Evolutionary conservation across 35 echinoderm and acorn worm genomes (phyloP).

Genomic region (Heliocidaris tuberculata): DNA sequence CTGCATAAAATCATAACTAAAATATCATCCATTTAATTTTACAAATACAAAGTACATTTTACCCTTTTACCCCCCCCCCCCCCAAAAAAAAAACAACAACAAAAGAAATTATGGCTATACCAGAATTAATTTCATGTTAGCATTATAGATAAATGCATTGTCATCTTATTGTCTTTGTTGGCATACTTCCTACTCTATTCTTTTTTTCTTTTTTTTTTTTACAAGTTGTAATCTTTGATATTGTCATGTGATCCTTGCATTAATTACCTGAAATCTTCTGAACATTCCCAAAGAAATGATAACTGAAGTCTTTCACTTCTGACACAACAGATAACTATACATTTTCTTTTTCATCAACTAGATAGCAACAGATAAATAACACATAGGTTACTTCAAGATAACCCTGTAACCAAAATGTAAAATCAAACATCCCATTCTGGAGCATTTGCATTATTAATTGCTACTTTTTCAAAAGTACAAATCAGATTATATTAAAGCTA

Average conservation of each 20-base stretch:
- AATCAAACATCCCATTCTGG: not conserved
- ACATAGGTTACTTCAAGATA: not conserved
- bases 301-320: not conserved
- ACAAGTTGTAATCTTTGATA: not conserved
- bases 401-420: not conserved
- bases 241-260: not conserved
- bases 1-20: not conserved
- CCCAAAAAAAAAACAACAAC: not conserved
- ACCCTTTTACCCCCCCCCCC: too few relatives aligned
- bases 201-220: not conserved
- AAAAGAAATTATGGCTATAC: not conserved
- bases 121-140: not conserved
- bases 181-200: not conserved
- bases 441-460: not conserved
- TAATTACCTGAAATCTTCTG: constrained; percentile 13
- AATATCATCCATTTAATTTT: not conserved
- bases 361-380: not conserved
- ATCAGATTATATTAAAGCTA: not conserved
- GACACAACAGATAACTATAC: not conserved
- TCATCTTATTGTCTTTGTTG: not conserved
- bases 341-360: not conserved
- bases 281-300: not conserved
- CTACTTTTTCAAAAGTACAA: not conserved
- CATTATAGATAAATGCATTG: not conserved
- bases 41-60: not conserved